Percentiles rank a stretch among this genome's conserved stretches.
phyloP scores from a whole-genome alignment of 2,797 vertebrate genomes.

The Choloepus didactylus region DNA sequence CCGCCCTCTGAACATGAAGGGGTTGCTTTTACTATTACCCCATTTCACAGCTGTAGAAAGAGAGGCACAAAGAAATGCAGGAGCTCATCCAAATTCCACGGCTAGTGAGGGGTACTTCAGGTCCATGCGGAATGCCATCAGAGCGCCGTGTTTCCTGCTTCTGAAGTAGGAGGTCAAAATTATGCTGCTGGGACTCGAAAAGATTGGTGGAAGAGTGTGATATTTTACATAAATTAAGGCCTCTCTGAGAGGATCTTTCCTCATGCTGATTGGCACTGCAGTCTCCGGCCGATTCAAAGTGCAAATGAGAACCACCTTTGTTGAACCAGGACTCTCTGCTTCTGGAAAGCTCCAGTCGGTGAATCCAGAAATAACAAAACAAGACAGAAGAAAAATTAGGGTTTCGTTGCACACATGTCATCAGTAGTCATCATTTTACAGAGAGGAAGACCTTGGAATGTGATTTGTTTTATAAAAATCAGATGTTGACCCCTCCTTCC shows the following conservation, averaged over 20 bases:
- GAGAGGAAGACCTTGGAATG: neutral
- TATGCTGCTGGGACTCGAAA: neutral
- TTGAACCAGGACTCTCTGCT: neutral
- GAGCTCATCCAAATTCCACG: neutral
- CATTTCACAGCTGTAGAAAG: neutral
- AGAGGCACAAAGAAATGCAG: neutral
- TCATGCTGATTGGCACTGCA: neutral
- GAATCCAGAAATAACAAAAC: slow-evolving; percentile 20
- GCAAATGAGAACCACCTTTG: slow-evolving; percentile 29
- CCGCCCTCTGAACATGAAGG: neutral
- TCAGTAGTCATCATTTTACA: neutral
- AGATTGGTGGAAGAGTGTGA: neutral
- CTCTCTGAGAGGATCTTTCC: neutral
- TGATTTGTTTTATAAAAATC: neutral
- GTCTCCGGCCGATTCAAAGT: neutral
- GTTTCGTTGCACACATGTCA: neutral
- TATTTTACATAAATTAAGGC: neutral
- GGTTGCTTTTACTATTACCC: neutral
- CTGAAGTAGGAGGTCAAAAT: neutral
- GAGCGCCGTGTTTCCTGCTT: neutral
- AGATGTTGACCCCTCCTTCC: neutral
- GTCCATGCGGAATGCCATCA: neutral
- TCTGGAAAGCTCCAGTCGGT: neutral
- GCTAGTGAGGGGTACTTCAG: neutral
- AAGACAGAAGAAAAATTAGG: neutral